Conservation (phyloP, 2,797 vertebrate genomes). For the Masticophis lateralis region DNA sequence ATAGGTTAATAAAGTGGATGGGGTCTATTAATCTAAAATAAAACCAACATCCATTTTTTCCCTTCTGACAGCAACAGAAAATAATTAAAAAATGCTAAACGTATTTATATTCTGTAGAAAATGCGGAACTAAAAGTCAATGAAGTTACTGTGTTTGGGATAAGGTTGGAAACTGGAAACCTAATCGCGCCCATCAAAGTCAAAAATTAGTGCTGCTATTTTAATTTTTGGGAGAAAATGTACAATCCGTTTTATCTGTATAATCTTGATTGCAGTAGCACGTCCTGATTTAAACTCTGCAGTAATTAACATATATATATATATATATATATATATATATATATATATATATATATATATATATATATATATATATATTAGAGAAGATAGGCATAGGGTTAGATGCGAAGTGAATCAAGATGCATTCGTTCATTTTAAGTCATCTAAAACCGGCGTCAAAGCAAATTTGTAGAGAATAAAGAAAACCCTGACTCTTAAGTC, state of each 20-base stretch:
- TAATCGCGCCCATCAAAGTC: neutral
- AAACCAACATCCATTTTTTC: neutral
- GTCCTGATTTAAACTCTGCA: neutral
- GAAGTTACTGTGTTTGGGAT: neutral
- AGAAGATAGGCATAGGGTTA: neutral
- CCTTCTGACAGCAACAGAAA: neutral
- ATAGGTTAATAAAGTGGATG: conserved; percentile 5
- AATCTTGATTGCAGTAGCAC: neutral
- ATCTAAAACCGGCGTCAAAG: neutral
- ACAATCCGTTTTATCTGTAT: neutral
- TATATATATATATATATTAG: neutral
- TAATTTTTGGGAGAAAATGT: neutral
- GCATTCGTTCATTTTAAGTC: neutral
- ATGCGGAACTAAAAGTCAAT: neutral
- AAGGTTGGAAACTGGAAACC: neutral
- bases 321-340: neutral
- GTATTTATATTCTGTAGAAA: neutral
- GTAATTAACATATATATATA: neutral
- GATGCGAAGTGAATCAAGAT: neutral
- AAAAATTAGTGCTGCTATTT: neutral
- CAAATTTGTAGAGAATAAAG: neutral
- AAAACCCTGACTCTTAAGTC: neutral
- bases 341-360: neutral
- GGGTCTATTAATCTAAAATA: neutral
- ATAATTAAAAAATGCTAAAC: neutral